phyloP scores from a whole-genome alignment of 2,113 vertebrate genomes.

The Gallinago jamesoni region DNA sequence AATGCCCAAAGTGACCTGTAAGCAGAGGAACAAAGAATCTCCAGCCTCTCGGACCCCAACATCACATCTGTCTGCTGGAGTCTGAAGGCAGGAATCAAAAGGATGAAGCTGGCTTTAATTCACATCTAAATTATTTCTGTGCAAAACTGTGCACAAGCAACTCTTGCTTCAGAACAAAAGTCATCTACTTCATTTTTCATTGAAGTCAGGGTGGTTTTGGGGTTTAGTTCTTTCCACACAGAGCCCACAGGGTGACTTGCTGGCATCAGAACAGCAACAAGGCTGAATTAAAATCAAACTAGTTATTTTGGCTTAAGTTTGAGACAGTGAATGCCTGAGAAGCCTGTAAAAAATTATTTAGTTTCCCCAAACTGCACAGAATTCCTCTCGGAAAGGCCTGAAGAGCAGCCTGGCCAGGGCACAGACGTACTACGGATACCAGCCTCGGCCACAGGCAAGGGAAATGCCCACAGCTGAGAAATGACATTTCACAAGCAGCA shows the following conservation, averaged over 20 bases:
- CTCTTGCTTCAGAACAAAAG: not conserved
- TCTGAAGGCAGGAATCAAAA: not conserved
- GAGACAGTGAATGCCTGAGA: not conserved
- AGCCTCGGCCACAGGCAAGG: not conserved
- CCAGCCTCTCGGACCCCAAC: fast-evolving
- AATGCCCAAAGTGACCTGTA: not conserved
- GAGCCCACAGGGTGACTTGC: not conserved
- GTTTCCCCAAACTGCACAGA: not conserved
- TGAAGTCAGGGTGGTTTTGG: not conserved
- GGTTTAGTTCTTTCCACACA: not conserved
- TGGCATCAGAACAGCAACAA: not conserved
- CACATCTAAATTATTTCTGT: not conserved
- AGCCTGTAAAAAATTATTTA: not conserved
- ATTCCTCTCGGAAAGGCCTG: not conserved
- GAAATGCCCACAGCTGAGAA: not conserved
- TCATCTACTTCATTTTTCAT: not conserved
- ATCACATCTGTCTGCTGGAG: not conserved
- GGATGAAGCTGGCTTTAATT: not conserved
- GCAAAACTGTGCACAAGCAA: not conserved
- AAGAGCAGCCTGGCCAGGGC: not conserved
- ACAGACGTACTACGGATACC: not conserved
- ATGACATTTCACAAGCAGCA: not conserved
- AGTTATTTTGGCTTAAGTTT: not conserved
- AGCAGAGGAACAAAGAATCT: not conserved
- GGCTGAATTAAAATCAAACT: not conserved